A percentile compares a stretch with the other conserved stretches of the same genome.
These are phyloP conservation scores for Calliphora vicina DNA, from an alignment of 1,140 invertebrate species.

Conservation along the genomic window DNA sequence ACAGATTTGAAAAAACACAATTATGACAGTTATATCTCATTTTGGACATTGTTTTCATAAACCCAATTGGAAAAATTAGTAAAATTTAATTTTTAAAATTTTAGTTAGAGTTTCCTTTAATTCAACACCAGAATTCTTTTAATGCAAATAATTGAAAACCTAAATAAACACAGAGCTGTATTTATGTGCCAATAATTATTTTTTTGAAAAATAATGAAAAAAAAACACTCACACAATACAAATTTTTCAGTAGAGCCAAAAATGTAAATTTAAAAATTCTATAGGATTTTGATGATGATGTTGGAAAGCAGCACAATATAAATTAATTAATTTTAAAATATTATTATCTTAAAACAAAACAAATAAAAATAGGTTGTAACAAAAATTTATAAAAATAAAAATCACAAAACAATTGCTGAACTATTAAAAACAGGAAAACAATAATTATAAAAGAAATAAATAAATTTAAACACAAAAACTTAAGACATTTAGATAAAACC, in stretches of 20 bases:
- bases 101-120: background rate
- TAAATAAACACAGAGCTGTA: slow-evolving; percentile 26
- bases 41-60: no score
- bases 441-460: slow-evolving; percentile 2
- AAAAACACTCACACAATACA: background rate
- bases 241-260: slow-evolving; percentile 31
- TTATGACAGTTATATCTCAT: no score
- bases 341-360: background rate
- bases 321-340: background rate
- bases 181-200: slow-evolving; percentile 23
- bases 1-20: no score
- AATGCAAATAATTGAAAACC: background rate
- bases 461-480: background rate
- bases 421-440: background rate
- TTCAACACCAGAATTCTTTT: background rate
- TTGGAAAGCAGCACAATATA: slow-evolving; percentile 18
- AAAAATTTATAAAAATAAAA: background rate
- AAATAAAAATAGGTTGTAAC: slow-evolving; percentile 7
- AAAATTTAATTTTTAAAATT: no score
- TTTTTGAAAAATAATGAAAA: background rate
- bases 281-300: slow-evolving; percentile 18
- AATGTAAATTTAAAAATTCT: background rate
- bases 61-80: no score
- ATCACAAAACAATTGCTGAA: background rate
- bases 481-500: slow-evolving; percentile 11